Base-by-base conservation (phyloP, 2,113 vertebrate species). In the Grammomys dolichurus region DNA sequence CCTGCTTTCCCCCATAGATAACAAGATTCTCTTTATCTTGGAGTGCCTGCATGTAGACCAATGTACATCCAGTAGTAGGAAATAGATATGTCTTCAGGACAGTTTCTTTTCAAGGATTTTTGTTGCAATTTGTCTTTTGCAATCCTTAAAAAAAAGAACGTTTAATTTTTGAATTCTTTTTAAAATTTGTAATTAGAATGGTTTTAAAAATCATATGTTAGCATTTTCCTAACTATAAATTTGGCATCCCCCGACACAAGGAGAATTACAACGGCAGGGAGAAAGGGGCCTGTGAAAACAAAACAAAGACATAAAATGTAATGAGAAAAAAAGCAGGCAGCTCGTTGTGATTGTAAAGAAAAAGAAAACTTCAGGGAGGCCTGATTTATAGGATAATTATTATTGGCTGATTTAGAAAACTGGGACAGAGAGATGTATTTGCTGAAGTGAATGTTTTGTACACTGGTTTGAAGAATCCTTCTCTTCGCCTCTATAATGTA, bases 271-370 rank as follows among this genome's bases (percentile, higher is more conserved):
- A 78, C 20, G 51, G 75, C 36, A 95, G 95, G 91, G 84, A 87
- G 78, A 86, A 91, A 84, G 56, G 48, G 87, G 31, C 76, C 65
- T 77, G 14, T 93, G 96, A 60, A 97, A 98, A 87, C n/a, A 97
- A 97, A 97, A 85, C 90, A 97, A 93, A 98, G 93, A 78, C 94
- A 91, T 97, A 97, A 98, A 98, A 95, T 95, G 58, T 82, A 95
- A 96, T 56, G 70, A 96, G 72, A 17, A 85, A 33, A 89, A 95
- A 97, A 85, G 56, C 14, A 9, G 46, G 48, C 87, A 69, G 51
- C 89, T 98, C 87, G 46, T n/a, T 92, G 31, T 6, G 96, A 70
- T 43, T 97, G 43, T 51, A 93, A 86, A 48, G 89, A 93, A 94
- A 96, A 92, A 78, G 82, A 97, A 97, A 97, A 95, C 65, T 96